phyloP scores from a whole-genome alignment of 2,888 invertebrate genomes.

The Margaritifera margaritifera region DNA sequence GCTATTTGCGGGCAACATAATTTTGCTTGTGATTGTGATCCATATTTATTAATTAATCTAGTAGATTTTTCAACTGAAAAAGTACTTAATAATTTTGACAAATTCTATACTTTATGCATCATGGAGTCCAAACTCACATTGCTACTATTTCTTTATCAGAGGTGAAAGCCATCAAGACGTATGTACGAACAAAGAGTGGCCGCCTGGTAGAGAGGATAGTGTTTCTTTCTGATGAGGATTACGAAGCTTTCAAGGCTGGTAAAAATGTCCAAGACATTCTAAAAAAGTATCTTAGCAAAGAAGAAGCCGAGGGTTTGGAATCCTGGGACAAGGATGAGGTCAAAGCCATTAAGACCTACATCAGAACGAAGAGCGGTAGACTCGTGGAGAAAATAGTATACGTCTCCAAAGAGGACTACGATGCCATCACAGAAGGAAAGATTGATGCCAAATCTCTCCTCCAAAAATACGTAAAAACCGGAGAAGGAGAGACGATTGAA shows the following conservation, averaged over 20 bases:
- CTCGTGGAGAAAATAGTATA: slow-evolving; percentile 68
- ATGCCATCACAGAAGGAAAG: slow-evolving; percentile 65
- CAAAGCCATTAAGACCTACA: slow-evolving; percentile 68
- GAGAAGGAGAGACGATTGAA: slow-evolving; percentile 62
- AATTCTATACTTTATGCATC: neutral
- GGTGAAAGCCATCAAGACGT: slow-evolving; percentile 69
- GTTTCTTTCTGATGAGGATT: slow-evolving; percentile 69
- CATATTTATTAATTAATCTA: too few relatives aligned
- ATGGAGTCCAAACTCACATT: neutral
- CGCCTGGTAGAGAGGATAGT: slow-evolving; percentile 66
- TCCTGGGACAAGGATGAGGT: slow-evolving; percentile 72
- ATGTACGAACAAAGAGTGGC: slow-evolving; percentile 71
- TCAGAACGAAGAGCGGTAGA: slow-evolving; percentile 70
- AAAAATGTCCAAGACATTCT: slow-evolving; percentile 57
- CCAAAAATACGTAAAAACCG: slow-evolving; percentile 62
- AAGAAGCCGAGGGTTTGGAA: slow-evolving; percentile 64
- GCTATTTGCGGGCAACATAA: too few relatives aligned
- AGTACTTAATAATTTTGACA: neutral
- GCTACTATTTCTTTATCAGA: slow-evolving; percentile 38
- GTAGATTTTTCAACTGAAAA: neutral
- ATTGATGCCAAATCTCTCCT: slow-evolving; percentile 61
- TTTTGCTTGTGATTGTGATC: too few relatives aligned
- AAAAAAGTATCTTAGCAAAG: slow-evolving; percentile 67
- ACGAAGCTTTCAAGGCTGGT: slow-evolving; percentile 66
- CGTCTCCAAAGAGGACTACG: slow-evolving; percentile 70